Percentiles rank a stretch among this genome's conserved stretches.
These are phyloP conservation scores for Clarias macrocephalus DNA, from an alignment of 2,113 vertebrate genomes.

Conservation along the genomic window DNA sequence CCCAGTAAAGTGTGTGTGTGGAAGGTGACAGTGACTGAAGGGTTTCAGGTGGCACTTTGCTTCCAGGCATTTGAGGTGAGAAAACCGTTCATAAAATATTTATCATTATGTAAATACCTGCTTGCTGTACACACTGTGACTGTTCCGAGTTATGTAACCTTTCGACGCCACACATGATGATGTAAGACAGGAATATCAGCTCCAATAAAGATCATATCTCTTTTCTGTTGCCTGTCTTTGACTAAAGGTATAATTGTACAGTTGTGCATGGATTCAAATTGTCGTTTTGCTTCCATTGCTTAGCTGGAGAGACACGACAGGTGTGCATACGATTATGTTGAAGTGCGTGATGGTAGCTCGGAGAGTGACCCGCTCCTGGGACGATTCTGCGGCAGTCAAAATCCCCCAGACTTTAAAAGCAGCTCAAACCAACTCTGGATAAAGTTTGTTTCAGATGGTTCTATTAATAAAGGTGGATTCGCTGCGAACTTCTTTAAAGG, in stretches of 20 bases:
- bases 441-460: conserved; percentile 97
- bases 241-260: background rate
- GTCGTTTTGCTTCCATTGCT: background rate
- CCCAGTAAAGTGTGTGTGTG: conserved; percentile 97
- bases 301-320: conserved; percentile 96
- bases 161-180: background rate
- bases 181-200: background rate
- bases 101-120: background rate
- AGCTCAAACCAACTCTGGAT: conserved; percentile 93
- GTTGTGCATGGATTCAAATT: background rate
- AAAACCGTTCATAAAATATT: background rate
- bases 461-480: conserved; percentile 96
- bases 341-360: conserved; percentile 87
- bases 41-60: conserved; percentile 91
- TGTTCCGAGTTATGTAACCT: background rate
- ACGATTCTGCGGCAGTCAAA: conserved; percentile 94
- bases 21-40: conserved; percentile 90
- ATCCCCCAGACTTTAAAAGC: conserved; percentile 90
- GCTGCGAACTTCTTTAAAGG: conserved; percentile 98
- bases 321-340: conserved; percentile 95
- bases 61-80: conserved; percentile 96
- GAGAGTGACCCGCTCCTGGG: conserved; percentile 93
- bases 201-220: background rate
- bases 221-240: background rate
- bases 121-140: background rate